Evolutionary conservation across 2,797 vertebrate genomes (phyloP).

Genomic region (Hypotaenidia philippensis): DNA sequence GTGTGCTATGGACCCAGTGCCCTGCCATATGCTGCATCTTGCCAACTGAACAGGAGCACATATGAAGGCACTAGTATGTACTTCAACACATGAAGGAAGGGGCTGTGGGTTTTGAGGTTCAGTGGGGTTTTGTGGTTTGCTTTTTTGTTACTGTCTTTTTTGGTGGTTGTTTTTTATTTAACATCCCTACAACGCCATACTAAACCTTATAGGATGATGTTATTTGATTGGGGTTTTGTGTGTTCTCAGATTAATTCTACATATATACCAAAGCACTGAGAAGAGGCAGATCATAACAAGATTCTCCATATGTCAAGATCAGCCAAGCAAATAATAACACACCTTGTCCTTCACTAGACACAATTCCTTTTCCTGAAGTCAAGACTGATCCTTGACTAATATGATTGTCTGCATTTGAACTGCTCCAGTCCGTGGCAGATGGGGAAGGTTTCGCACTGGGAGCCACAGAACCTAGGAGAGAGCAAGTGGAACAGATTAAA

Average conservation of each 20-base stretch:
- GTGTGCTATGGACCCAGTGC: neutral
- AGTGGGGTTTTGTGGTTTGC: too few relatives aligned
- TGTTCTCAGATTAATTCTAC: neutral
- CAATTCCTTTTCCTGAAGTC: slow-evolving; percentile 47
- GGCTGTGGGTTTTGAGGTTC: neutral
- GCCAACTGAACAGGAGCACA: neutral
- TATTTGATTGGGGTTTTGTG: too few relatives aligned
- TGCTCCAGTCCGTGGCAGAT: slow-evolving; percentile 75
- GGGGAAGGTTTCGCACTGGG: slow-evolving; percentile 64
- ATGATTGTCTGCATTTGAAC: slow-evolving; percentile 66
- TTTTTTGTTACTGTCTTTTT: too few relatives aligned
- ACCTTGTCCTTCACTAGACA: slow-evolving; percentile 74
- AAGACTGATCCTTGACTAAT: slow-evolving; percentile 60
- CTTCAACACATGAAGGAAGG: fast-evolving
- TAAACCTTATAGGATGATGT: neutral
- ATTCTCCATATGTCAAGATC: neutral
- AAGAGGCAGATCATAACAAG: neutral
- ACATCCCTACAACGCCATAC: neutral
- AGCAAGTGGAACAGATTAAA: slow-evolving; percentile 18
- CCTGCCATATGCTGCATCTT: neutral
- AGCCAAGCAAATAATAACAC: neutral
- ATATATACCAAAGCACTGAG: neutral
- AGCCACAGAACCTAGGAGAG: slow-evolving; percentile 31
- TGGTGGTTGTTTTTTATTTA: neutral
- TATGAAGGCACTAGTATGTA: neutral